Evolutionary conservation across 2,113 vertebrate genomes (phyloP).

Genomic region (Thymallus thymallus): DNA sequence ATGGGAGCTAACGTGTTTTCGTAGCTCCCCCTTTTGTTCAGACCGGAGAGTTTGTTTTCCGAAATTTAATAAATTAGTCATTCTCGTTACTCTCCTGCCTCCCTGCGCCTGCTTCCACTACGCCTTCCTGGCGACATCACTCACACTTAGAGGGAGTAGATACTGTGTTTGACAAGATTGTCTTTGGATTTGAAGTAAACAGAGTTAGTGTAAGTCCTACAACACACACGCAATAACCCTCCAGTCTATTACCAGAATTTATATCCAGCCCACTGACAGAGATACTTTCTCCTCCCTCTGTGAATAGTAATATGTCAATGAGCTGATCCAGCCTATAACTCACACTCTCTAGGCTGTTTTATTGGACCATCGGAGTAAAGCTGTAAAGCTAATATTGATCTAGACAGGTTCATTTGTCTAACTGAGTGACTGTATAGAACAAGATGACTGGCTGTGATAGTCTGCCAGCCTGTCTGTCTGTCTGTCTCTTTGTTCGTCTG

Average conservation of each 20-base stretch:
- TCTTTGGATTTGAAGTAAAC: background rate
- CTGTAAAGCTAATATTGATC: too few species aligned
- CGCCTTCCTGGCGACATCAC: too few species aligned
- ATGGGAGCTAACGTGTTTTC: too few species aligned
- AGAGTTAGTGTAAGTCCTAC: background rate
- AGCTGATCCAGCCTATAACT: slow-evolving; percentile 39
- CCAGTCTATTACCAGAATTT: background rate
- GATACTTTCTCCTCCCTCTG: slow-evolving; percentile 54
- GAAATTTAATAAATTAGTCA: too few species aligned
- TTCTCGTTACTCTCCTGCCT: too few species aligned
- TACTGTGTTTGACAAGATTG: too few species aligned
- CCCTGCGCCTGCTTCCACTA: too few species aligned
- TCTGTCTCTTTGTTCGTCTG: background rate
- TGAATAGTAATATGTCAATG: slow-evolving; percentile 47
- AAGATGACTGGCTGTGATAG: background rate
- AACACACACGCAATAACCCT: background rate
- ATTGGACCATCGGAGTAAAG: slow-evolving; percentile 26
- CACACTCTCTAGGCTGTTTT: slow-evolving; percentile 51
- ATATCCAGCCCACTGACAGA: background rate
- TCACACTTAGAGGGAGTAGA: too few species aligned
- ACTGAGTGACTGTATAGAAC: too few species aligned
- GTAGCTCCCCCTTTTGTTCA: too few species aligned
- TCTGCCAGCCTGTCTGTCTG: slow-evolving; percentile 33
- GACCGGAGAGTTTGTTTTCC: too few species aligned
- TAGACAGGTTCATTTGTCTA: too few species aligned